Percentiles rank a stretch among this genome's conserved stretches.
Conservation (phyloP, 2,888 invertebrate genomes). For the Sympetrum striolatum region DNA sequence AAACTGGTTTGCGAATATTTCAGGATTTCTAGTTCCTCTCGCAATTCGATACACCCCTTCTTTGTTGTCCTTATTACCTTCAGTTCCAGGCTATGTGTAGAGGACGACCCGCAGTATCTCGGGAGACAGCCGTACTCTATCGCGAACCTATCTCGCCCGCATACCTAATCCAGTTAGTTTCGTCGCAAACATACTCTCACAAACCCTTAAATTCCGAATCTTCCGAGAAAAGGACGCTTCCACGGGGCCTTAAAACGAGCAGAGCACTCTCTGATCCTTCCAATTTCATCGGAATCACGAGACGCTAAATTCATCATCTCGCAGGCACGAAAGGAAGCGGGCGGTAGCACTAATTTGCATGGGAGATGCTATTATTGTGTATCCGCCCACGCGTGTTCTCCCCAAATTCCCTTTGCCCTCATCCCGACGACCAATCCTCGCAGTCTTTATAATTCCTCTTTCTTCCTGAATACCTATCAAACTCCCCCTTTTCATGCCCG, state of each 20-base stretch:
- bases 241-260: neutral
- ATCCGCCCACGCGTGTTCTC: neutral
- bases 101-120: neutral
- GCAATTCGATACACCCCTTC: too few species aligned
- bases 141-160: neutral
- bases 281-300: slow-evolving; percentile 24
- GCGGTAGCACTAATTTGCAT: slow-evolving; percentile 1
- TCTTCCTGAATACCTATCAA: neutral
- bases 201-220: neutral
- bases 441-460: slow-evolving; percentile 11
- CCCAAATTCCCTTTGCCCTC: neutral
- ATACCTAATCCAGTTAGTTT: neutral
- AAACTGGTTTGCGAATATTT: too few species aligned
- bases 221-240: neutral
- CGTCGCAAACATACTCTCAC: neutral
- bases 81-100: neutral
- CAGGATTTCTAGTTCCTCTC: too few species aligned
- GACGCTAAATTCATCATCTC: neutral
- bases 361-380: neutral
- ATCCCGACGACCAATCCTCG: neutral
- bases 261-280: neutral
- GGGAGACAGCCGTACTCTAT: neutral
- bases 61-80: too few species aligned
- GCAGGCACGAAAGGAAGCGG: neutral
- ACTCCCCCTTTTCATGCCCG: neutral